phyloP scores from a whole-genome alignment of 2,888 invertebrate species.

The Leptodirus hochenwartii region DNA sequence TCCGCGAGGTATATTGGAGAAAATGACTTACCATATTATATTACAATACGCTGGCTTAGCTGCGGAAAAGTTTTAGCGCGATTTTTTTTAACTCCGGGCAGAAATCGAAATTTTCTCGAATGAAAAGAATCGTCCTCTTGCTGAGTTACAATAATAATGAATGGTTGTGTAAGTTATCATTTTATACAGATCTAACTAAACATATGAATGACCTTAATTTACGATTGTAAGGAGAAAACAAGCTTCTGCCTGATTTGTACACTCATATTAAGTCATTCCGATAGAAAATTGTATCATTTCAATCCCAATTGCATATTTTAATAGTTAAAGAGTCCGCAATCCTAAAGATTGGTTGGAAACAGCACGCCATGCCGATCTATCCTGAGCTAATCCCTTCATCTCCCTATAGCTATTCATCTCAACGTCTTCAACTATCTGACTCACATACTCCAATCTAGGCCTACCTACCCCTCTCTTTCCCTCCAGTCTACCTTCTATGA shows the following conservation, averaged over 20 bases:
- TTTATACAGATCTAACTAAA: constrained; percentile 1
- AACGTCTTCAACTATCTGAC: too few relatives aligned
- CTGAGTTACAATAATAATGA: constrained; percentile 1
- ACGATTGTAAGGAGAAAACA: neutral
- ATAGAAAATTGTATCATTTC: neutral
- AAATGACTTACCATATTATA: constrained; percentile 3
- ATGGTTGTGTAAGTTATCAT: neutral
- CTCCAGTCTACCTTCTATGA: too few relatives aligned
- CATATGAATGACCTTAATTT: constrained; percentile 2
- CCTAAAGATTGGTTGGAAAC: too few relatives aligned
- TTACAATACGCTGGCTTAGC: constrained; percentile 3
- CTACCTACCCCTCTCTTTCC: too few relatives aligned
- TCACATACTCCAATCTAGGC: too few relatives aligned
- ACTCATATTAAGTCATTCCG: too few relatives aligned
- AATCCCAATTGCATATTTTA: constrained; percentile 2
- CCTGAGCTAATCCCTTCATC: too few relatives aligned
- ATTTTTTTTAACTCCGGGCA: constrained; percentile 6
- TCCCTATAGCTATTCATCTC: too few relatives aligned
- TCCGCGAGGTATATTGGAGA: constrained; percentile 2
- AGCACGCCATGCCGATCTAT: too few relatives aligned
- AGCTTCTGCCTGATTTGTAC: neutral
- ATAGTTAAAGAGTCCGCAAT: too few relatives aligned
- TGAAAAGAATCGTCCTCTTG: constrained; percentile 1
- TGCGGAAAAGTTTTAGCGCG: constrained; percentile 7
- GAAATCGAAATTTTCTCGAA: constrained; percentile 1